Conservation (phyloP, 1,140 invertebrate species). For the Riptortus pedestris region DNA sequence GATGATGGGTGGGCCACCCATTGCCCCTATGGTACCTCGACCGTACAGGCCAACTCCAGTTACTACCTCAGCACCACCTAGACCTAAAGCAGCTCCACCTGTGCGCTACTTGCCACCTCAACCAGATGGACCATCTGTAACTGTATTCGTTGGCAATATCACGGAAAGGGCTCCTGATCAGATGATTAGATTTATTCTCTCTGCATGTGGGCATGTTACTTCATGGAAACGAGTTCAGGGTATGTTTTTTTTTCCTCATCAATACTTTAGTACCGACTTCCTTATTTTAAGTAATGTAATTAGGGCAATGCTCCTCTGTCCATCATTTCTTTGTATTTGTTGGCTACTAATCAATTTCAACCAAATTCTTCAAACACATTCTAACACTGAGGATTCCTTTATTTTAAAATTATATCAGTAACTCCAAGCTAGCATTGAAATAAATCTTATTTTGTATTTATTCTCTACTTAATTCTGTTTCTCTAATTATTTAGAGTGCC, state of each 20-base stretch:
- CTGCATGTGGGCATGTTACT: slow-evolving; percentile 80
- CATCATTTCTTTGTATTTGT: too few species aligned
- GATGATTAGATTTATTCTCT: slow-evolving; percentile 86
- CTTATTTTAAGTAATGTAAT: background rate
- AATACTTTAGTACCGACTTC: background rate
- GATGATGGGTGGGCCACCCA: slow-evolving; percentile 33
- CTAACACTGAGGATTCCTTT: too few species aligned
- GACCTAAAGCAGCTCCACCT: slow-evolving; percentile 14
- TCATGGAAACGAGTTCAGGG: slow-evolving; percentile 96
- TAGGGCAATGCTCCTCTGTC: too few species aligned
- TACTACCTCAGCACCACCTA: background rate
- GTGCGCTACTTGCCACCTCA: slow-evolving; percentile 22
- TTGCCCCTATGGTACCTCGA: slow-evolving; percentile 30
- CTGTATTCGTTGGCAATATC: slow-evolving; percentile 98
- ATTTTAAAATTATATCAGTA: too few species aligned
- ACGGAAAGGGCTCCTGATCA: slow-evolving; percentile 88
- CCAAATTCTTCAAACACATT: too few species aligned
- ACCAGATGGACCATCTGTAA: slow-evolving; percentile 74
- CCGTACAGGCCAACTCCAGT: slow-evolving; percentile 28
- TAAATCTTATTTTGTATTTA: too few species aligned
- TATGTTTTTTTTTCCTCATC: too few species aligned
- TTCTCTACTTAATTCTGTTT: too few species aligned
- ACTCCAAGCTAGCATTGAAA: too few species aligned
- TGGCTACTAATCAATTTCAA: too few species aligned
- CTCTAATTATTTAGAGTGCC: too few species aligned